These are phyloP conservation scores for Gerosis bhagava DNA, from an alignment of 2,888 invertebrate species.

Conservation along the genomic window DNA sequence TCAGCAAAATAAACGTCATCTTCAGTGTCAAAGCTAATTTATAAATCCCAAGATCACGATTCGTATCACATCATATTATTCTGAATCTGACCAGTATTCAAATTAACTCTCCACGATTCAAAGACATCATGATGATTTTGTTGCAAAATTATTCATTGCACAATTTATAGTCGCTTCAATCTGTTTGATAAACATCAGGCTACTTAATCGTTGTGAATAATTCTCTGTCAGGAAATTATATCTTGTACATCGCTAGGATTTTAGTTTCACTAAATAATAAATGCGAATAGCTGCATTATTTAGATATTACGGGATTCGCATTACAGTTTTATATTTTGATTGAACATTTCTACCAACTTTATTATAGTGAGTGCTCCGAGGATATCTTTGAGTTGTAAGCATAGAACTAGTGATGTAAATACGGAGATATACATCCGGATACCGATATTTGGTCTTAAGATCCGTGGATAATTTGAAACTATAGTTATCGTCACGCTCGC, in stretches of 20 bases:
- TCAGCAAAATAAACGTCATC: no score
- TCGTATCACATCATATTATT: slow-evolving; percentile 7
- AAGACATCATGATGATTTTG: slow-evolving; percentile 17
- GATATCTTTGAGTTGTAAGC: no score
- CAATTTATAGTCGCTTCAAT: slow-evolving; percentile 16
- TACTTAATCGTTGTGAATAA: slow-evolving; percentile 11
- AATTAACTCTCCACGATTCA: slow-evolving; percentile 13
- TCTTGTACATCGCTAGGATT: neutral
- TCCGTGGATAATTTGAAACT: no score
- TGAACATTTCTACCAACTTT: no score
- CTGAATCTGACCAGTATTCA: slow-evolving; percentile 14
- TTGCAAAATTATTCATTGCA: slow-evolving; percentile 16
- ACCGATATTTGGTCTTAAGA: no score
- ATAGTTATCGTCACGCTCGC: no score
- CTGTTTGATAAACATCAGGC: slow-evolving; percentile 21
- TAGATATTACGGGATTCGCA: no score
- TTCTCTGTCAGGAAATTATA: slow-evolving; percentile 8
- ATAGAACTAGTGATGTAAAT: no score
- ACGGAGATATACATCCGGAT: no score
- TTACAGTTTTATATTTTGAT: neutral
- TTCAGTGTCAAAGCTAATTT: neutral
- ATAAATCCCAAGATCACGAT: slow-evolving; percentile 4
- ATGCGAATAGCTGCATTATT: no score
- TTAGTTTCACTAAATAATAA: neutral
- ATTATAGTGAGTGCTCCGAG: no score